phyloP scores from a whole-genome alignment of 2,888 invertebrate species.

The Polydesmus complanatus region DNA sequence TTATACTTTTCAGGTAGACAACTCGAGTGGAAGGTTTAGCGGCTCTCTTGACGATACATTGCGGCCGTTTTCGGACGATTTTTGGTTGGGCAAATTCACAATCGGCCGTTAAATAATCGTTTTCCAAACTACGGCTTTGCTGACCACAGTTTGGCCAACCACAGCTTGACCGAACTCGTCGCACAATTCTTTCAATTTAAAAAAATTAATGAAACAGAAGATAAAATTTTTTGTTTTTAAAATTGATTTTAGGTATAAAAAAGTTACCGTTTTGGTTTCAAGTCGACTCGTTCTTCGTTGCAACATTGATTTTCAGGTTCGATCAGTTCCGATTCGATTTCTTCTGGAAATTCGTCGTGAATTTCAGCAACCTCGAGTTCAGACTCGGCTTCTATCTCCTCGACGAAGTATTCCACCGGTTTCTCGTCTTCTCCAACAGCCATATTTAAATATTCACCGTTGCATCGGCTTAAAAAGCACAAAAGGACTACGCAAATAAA shows the following conservation, averaged over 20 bases:
- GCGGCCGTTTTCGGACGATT: not conserved
- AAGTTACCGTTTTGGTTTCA: not conserved
- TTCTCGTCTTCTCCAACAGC: no score
- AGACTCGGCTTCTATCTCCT: not conserved
- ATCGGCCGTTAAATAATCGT: not conserved
- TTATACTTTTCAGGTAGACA: not conserved
- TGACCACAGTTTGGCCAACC: not conserved
- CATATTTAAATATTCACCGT: no score
- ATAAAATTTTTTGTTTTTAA: not conserved
- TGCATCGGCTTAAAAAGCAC: no score
- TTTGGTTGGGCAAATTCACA: not conserved
- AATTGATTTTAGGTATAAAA: not conserved
- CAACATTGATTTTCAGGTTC: not conserved
- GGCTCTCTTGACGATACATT: not conserved
- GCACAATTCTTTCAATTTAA: not conserved
- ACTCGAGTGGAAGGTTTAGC: not conserved
- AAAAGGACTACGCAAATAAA: no score
- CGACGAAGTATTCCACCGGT: not conserved
- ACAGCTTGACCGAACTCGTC: not conserved
- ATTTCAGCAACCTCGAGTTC: not conserved
- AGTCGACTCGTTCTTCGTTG: not conserved
- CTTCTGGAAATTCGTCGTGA: not conserved
- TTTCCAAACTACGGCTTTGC: no score
- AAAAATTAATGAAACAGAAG: not conserved
- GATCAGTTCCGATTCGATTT: not conserved